phyloP scores from a whole-genome alignment of 2,797 vertebrate genomes.

The Anomalospiza imberbis region DNA sequence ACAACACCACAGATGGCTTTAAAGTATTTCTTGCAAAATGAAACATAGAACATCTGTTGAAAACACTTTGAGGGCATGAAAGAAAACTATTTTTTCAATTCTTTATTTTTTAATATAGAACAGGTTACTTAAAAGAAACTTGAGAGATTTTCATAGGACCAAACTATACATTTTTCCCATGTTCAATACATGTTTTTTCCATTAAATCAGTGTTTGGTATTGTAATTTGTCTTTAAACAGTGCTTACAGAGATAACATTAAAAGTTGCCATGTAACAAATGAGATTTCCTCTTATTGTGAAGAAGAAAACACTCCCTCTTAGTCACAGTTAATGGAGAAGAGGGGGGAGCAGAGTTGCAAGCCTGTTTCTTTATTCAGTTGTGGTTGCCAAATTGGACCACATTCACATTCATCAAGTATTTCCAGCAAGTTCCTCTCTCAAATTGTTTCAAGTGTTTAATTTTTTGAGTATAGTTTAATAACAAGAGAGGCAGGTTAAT shows the following conservation, averaged over 20 bases:
- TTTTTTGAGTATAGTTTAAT: not conserved
- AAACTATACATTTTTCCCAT: constrained; percentile 36
- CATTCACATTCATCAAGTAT: constrained; percentile 50
- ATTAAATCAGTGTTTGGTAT: constrained; percentile 57
- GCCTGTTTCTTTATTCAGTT: constrained; percentile 55
- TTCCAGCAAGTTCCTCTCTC: constrained; percentile 46
- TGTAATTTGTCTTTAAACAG: constrained; percentile 63
- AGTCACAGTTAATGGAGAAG: constrained; percentile 56
- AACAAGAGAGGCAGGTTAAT: not conserved
- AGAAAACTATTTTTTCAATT: not conserved
- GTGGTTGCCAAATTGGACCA: constrained; percentile 44
- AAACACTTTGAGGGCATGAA: not conserved
- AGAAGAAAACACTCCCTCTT: constrained; percentile 70
- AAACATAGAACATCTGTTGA: not conserved
- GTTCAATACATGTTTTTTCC: constrained; percentile 58
- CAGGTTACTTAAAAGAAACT: not conserved
- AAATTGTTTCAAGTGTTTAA: not conserved
- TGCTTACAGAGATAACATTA: constrained; percentile 68
- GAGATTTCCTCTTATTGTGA: constrained; percentile 78
- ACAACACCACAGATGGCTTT: not conserved
- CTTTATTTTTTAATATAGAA: not conserved
- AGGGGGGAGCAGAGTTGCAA: not conserved
- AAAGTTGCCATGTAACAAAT: constrained; percentile 67
- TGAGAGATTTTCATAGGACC: not conserved
- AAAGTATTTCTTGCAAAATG: not conserved